Evolutionary conservation across 2,888 invertebrate genomes (phyloP).

Genomic region (Aphidius colemani): DNA sequence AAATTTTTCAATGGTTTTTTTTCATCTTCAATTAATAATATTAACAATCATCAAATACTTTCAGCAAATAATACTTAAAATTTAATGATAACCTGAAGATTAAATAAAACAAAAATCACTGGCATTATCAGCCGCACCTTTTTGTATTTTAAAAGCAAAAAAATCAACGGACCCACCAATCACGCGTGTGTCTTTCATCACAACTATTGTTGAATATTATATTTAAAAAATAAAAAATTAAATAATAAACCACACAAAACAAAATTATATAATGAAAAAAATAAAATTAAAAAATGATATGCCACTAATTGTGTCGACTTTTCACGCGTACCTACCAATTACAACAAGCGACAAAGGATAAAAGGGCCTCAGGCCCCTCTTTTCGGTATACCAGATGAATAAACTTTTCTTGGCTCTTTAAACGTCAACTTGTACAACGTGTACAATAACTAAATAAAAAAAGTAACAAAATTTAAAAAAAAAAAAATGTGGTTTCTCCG

Average conservation of each 20-base stretch:
- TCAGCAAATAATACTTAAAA: too few species aligned
- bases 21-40: slow-evolving; percentile 8
- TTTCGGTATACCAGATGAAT: slow-evolving; percentile 20
- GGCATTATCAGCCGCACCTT: not conserved
- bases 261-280: not conserved
- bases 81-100: too few species aligned
- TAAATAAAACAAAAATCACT: not conserved
- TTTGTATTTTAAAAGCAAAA: too few species aligned
- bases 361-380: slow-evolving; percentile 19
- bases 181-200: too few species aligned
- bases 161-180: too few species aligned
- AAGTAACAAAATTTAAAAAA: not conserved
- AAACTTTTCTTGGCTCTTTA: slow-evolving; percentile 21
- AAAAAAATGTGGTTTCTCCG: not conserved
- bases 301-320: slow-evolving; percentile 21
- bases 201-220: too few species aligned
- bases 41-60: too few species aligned
- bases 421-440: not conserved
- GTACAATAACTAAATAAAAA: slow-evolving; percentile 6
- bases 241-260: too few species aligned
- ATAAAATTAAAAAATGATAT: not conserved
- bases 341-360: slow-evolving; percentile 37
- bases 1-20: slow-evolving; percentile 10
- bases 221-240: too few species aligned
- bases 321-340: slow-evolving; percentile 28